Evolutionary conservation across 2,797 vertebrate species (phyloP).

Genomic region (Hafferia zeledoni): DNA sequence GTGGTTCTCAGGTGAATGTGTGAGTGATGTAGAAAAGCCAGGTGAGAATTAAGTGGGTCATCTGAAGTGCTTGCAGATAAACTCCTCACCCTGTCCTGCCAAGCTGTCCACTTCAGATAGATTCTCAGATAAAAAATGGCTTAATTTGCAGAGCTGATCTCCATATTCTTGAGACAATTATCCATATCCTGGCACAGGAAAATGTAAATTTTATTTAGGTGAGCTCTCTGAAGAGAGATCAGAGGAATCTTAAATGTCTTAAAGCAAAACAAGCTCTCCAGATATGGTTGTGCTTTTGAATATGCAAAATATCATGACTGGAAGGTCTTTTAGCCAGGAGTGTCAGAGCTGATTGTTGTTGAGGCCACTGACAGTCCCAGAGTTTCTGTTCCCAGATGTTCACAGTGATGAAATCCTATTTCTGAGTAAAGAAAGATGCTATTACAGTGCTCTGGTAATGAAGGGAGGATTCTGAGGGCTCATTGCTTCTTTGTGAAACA

Average conservation of each 20-base stretch:
- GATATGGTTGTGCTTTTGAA: constrained; percentile 29
- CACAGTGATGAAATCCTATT: constrained; percentile 30
- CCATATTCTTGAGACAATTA: constrained; percentile 4
- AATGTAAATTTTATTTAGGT: constrained; percentile 42
- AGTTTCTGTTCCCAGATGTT: neutral
- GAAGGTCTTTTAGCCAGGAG: neutral
- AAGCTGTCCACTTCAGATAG: neutral
- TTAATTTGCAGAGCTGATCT: neutral
- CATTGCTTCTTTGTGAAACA: constrained; percentile 22
- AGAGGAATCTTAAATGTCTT: constrained; percentile 45
- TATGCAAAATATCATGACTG: constrained; percentile 8
- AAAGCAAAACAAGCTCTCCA: constrained; percentile 30
- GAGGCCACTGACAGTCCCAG: neutral
- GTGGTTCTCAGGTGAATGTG: neutral
- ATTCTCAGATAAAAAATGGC: neutral
- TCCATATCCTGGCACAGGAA: constrained; percentile 17
- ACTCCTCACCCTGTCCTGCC: neutral
- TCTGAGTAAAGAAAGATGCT: constrained; percentile 26
- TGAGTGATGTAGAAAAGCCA: neutral
- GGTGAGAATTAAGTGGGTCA: neutral
- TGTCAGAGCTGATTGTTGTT: neutral
- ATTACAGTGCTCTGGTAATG: constrained; percentile 29
- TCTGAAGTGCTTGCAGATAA: neutral
- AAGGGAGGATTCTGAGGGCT: constrained; percentile 19
- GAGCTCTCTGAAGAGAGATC: constrained; percentile 51